Evolutionary conservation across 2,113 vertebrate genomes (phyloP).

Genomic region (Pontoporia blainvillei): DNA sequence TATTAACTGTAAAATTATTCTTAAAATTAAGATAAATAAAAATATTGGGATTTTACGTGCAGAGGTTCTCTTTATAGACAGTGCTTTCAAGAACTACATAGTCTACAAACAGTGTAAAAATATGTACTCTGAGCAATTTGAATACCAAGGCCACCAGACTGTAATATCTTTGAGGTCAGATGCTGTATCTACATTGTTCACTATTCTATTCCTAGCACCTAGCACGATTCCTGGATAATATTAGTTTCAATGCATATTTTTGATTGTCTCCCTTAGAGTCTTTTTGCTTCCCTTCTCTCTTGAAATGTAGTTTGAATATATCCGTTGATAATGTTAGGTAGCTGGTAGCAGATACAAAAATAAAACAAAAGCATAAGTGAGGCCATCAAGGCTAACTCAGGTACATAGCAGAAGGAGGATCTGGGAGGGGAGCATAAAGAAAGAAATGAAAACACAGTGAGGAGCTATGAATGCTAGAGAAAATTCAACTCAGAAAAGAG

Average conservation of each 20-base stretch:
- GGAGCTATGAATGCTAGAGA: neutral
- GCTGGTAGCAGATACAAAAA: conserved; percentile 19
- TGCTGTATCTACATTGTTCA: neutral
- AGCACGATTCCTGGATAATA: neutral
- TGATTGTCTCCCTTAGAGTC: conserved; percentile 21
- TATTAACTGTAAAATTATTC: conserved; percentile 3
- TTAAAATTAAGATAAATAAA: conserved; percentile 12
- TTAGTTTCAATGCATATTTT: conserved; percentile 46
- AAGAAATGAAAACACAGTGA: conserved; percentile 7
- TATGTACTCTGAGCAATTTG: conserved; percentile 19
- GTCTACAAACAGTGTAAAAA: neutral
- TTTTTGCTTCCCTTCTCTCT: neutral
- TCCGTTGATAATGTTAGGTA: conserved; percentile 17
- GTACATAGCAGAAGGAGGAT: neutral
- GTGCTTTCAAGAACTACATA: neutral
- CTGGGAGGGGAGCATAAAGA: neutral
- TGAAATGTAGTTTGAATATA: neutral
- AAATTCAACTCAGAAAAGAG: conserved; percentile 1
- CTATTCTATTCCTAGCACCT: conserved; percentile 1
- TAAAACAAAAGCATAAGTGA: conserved; percentile 36
- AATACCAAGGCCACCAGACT: neutral
- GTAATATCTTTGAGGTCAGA: neutral
- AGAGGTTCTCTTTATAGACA: neutral
- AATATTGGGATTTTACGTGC: neutral
- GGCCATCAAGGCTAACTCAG: neutral